These are phyloP conservation scores for Periparus ater DNA, from an alignment of 2,797 vertebrate genomes.

Conservation along the genomic window DNA sequence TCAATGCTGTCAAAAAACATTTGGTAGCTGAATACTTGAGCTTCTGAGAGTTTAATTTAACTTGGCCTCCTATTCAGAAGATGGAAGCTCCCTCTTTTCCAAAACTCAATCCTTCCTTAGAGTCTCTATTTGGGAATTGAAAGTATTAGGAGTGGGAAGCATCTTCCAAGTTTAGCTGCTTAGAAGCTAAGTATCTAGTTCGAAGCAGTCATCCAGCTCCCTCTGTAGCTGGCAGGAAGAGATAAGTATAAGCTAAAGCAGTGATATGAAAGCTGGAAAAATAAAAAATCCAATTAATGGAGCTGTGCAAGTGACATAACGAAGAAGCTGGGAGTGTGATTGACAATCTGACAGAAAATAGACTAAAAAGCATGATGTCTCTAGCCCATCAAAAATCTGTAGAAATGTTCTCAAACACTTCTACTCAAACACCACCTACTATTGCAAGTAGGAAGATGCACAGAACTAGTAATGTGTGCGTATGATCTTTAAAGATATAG, in stretches of 20 bases:
- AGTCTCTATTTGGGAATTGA: not conserved
- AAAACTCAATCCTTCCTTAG: not conserved
- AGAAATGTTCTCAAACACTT: not conserved
- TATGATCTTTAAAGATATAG: not conserved
- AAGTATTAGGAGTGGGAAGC: not conserved
- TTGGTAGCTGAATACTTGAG: not conserved
- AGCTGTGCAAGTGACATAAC: not conserved
- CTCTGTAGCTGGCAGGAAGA: conserved; percentile 45
- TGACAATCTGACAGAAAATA: conserved; percentile 16
- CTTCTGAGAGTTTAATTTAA: not conserved
- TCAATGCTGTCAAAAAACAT: not conserved
- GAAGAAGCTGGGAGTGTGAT: not conserved
- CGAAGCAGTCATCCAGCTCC: conserved; percentile 29
- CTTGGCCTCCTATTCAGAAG: not conserved
- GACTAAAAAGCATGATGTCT: not conserved
- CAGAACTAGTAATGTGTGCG: not conserved
- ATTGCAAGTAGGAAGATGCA: not conserved
- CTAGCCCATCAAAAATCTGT: not conserved
- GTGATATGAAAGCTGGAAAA: conserved; percentile 2
- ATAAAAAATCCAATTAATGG: conserved; percentile 24
- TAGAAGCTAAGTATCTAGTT: not conserved
- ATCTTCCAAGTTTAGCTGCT: conserved; percentile 5
- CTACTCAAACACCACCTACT: not conserved
- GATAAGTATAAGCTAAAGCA: conserved; percentile 33
- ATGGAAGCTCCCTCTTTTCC: not conserved